These are phyloP conservation scores for Pangasianodon hypophthalmus DNA, from an alignment of 2,113 vertebrate species.

Conservation along the genomic window DNA sequence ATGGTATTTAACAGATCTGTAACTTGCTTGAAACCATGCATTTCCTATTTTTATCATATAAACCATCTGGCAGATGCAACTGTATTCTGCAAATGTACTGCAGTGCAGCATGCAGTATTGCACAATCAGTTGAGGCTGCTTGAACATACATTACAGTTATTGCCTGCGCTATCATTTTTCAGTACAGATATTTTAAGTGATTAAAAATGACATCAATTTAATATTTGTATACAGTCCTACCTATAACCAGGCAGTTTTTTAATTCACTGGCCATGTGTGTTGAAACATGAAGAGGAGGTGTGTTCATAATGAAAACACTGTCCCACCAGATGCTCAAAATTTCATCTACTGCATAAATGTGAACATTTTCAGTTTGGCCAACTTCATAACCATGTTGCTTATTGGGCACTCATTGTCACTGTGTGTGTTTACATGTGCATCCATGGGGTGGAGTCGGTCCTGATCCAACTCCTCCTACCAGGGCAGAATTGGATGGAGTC, in stretches of 20 bases:
- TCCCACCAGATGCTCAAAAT: background rate
- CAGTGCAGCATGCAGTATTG: background rate
- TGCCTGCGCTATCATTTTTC: background rate
- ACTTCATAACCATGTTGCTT: background rate
- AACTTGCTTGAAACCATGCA: background rate
- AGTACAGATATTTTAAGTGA: background rate
- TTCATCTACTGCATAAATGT: background rate
- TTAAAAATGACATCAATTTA: background rate
- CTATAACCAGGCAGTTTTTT: background rate
- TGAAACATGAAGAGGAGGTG: background rate
- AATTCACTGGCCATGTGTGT: background rate
- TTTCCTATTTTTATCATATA: background rate
- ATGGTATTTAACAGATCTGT: background rate
- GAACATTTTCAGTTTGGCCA: background rate
- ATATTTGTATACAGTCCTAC: background rate
- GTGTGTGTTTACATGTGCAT: conserved; percentile 14
- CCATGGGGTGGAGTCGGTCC: background rate
- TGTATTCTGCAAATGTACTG: background rate
- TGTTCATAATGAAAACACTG: background rate
- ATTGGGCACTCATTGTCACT: background rate
- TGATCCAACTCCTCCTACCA: background rate
- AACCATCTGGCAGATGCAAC: background rate
- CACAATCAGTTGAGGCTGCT: background rate
- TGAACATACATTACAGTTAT: background rate
- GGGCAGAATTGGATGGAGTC: too few species aligned